phyloP scores from a whole-genome alignment of 2,797 vertebrate genomes.

The Lemur catta region DNA sequence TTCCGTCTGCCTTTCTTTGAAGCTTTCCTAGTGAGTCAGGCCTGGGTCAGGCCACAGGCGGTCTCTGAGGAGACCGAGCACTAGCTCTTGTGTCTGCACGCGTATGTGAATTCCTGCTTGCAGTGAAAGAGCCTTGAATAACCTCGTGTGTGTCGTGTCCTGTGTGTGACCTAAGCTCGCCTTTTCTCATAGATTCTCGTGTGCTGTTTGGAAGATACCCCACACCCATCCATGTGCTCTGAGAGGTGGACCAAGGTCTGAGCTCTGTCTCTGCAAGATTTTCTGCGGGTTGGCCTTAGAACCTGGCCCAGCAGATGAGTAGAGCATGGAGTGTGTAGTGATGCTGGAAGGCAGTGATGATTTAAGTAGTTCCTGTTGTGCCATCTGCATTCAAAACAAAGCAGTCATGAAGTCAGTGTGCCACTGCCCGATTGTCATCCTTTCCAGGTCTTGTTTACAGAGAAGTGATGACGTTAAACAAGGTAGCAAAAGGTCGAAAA shows the following conservation, averaged over 20 bases:
- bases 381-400: background rate
- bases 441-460: background rate
- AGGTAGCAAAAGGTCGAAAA: background rate
- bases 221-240: background rate
- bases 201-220: background rate
- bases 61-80: conserved; percentile 14
- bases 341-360: background rate
- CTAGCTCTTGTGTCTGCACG: background rate
- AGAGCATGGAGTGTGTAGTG: background rate
- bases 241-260: background rate
- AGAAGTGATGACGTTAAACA: background rate
- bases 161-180: background rate
- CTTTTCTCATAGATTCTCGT: background rate
- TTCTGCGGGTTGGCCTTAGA: background rate
- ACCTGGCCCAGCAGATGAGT: background rate
- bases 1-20: background rate
- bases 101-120: background rate
- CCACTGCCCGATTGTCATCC: background rate
- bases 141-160: background rate
- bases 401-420: background rate
- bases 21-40: background rate
- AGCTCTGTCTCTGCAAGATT: background rate
- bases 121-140: background rate
- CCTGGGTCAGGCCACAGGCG: background rate
- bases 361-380: background rate